phyloP scores from a whole-genome alignment of 2,113 vertebrate species.

The Salvelinus fontinalis region DNA sequence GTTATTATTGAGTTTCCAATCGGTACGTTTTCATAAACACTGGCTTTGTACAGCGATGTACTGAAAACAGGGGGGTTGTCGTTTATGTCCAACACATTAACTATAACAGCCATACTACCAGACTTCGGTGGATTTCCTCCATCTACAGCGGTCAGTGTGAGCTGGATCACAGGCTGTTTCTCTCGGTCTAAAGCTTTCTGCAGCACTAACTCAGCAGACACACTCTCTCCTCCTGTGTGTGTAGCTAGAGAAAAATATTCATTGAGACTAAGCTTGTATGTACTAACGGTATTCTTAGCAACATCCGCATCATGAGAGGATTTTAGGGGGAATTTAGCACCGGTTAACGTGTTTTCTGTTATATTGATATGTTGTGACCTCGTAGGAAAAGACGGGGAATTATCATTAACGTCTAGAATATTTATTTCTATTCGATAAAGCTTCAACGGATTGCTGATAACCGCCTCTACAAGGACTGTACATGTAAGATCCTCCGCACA shows the following conservation, averaged over 20 bases:
- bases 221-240: slow-evolving; percentile 64
- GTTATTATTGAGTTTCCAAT: slow-evolving; percentile 26
- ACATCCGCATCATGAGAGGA: slow-evolving; percentile 63
- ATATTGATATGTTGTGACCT: slow-evolving; percentile 54
- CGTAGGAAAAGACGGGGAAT: slow-evolving; percentile 61
- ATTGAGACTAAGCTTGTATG: slow-evolving; percentile 66
- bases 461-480: background rate
- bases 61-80: slow-evolving; percentile 54
- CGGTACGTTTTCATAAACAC: slow-evolving; percentile 31
- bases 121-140: slow-evolving; percentile 31
- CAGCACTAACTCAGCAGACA: slow-evolving; percentile 53
- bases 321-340: slow-evolving; percentile 58
- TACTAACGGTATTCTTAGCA: slow-evolving; percentile 59
- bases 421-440: background rate
- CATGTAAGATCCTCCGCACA: slow-evolving; percentile 5
- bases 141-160: slow-evolving; percentile 35
- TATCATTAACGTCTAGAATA: slow-evolving; percentile 71
- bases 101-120: slow-evolving; percentile 51
- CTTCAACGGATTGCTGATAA: background rate
- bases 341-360: slow-evolving; percentile 48
- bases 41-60: slow-evolving; percentile 45
- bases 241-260: slow-evolving; percentile 54
- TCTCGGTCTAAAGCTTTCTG: slow-evolving; percentile 62
- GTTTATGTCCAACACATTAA: slow-evolving; percentile 68
- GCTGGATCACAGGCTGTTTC: slow-evolving; percentile 27